Percentiles rank a stretch among this genome's conserved stretches.
These are phyloP conservation scores for Aspidiotus rigidus DNA, from an alignment of 2,888 invertebrate genomes.

Conservation along the genomic window DNA sequence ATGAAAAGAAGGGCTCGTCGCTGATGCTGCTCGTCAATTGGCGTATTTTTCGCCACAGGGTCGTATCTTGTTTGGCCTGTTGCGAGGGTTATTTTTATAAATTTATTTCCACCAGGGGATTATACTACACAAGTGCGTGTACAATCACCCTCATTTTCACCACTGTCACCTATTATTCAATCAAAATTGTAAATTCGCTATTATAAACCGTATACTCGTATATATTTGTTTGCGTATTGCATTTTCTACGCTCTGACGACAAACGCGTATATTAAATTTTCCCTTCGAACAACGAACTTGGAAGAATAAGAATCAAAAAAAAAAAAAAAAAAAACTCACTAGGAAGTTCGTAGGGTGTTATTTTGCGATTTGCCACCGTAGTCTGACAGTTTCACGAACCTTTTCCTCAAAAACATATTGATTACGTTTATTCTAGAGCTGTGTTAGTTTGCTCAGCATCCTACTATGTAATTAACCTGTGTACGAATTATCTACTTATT, in stretches of 20 bases:
- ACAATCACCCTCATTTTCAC: neutral
- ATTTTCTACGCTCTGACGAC: neutral
- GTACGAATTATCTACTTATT: too few relatives aligned
- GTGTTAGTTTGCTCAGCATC: too few relatives aligned
- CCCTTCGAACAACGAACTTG: neutral
- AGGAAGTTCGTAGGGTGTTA: too few relatives aligned
- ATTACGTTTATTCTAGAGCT: too few relatives aligned
- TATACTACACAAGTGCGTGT: neutral
- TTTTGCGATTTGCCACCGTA: neutral
- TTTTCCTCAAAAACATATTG: too few relatives aligned
- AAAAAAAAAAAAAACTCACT: too few relatives aligned
- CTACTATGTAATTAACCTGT: too few relatives aligned
- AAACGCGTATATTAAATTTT: neutral
- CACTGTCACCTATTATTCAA: constrained; percentile 9
- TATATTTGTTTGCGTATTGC: neutral
- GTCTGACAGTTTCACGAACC: neutral
- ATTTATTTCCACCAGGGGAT: constrained; percentile 15
- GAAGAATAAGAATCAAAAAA: neutral
- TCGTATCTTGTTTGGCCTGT: neutral
- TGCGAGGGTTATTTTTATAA: constrained; percentile 14
- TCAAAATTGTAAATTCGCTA: constrained; percentile 17
- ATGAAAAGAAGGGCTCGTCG: neutral
- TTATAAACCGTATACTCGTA: neutral
- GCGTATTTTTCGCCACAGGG: constrained; percentile 1
- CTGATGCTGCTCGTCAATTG: neutral